These are phyloP conservation scores for Scalopus aquaticus DNA, from an alignment of 2,113 vertebrate genomes.

Conservation along the genomic window DNA sequence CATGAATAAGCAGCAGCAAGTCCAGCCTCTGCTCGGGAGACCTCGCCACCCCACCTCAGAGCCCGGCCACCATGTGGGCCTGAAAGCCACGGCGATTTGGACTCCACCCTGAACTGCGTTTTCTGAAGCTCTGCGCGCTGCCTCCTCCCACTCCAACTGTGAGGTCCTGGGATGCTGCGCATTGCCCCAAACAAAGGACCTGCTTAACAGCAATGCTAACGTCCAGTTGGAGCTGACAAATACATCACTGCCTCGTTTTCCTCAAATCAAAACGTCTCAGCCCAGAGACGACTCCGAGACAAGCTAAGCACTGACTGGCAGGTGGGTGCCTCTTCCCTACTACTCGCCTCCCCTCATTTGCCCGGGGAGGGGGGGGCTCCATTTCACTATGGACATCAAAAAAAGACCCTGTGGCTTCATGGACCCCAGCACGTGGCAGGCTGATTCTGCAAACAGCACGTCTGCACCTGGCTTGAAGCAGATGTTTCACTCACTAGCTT, in stretches of 20 bases:
- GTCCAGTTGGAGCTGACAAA: background rate
- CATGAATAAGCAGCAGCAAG: background rate
- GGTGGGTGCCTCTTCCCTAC: background rate
- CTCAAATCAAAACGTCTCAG: background rate
- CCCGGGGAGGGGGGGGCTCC: rapidly evolving
- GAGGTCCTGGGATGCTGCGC: background rate
- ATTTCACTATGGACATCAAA: background rate
- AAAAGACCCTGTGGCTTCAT: background rate
- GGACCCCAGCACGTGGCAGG: background rate
- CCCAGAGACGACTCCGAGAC: background rate
- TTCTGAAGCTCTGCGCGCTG: background rate
- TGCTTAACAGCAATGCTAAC: background rate
- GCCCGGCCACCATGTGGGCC: background rate
- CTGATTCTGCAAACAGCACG: background rate
- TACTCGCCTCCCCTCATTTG: background rate
- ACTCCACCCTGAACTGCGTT: background rate
- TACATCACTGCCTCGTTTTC: background rate
- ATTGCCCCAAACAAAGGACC: background rate
- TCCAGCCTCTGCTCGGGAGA: background rate
- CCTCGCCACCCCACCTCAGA: rapidly evolving
- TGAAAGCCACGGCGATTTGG: background rate
- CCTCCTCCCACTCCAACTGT: background rate
- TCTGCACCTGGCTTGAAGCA: conserved; percentile 57
- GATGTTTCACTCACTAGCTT: conserved; percentile 46
- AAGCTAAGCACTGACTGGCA: background rate